These are phyloP conservation scores for Liasis olivaceus DNA, from an alignment of 2,797 vertebrate genomes.

Conservation along the genomic window DNA sequence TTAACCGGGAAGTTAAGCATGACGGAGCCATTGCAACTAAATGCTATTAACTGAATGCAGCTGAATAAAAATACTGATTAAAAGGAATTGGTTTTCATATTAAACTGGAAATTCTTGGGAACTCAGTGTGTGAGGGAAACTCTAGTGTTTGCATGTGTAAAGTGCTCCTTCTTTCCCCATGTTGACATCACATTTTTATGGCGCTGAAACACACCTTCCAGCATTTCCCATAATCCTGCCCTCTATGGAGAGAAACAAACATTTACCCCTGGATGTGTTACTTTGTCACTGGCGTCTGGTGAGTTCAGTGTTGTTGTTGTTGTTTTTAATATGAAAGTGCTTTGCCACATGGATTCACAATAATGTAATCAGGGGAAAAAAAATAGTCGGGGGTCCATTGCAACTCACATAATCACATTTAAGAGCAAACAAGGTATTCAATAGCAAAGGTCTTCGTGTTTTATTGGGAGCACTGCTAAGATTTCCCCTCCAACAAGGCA, in stretches of 20 bases:
- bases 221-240: neutral
- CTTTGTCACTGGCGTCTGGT: constrained; percentile 54
- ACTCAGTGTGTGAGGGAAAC: neutral
- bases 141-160: neutral
- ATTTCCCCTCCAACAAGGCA: constrained; percentile 56
- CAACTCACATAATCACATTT: constrained; percentile 38
- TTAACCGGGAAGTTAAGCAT: neutral
- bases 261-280: constrained; percentile 52
- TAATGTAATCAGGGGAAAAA: constrained; percentile 53
- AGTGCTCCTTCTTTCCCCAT: neutral
- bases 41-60: neutral
- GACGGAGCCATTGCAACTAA: neutral
- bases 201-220: neutral
- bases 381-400: constrained; percentile 21
- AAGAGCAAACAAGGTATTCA: constrained; percentile 48
- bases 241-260: neutral
- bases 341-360: constrained; percentile 56
- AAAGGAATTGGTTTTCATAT: neutral
- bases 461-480: constrained; percentile 46
- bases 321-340: constrained; percentile 29
- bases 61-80: neutral
- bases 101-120: neutral
- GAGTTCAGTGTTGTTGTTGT: constrained; percentile 53
- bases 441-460: constrained; percentile 45
- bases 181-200: neutral